Evolutionary conservation across 2,113 vertebrate species (phyloP), one percentile per base, ranked within the genome.

Genomic region (Pseudopodoces humilis): DNA sequence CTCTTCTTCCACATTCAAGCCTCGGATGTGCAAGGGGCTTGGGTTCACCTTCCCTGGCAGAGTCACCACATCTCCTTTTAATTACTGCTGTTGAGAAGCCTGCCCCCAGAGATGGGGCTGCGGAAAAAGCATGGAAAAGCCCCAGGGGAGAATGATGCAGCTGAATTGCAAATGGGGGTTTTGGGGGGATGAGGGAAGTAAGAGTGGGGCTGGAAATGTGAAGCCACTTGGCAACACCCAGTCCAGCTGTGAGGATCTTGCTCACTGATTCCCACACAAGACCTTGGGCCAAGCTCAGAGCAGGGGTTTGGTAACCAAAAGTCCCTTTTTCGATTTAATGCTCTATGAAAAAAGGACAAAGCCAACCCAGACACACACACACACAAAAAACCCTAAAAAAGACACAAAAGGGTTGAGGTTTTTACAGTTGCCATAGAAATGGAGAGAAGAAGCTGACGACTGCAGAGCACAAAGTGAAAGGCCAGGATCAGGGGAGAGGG

Each of bases 391-490:
- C 5, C 6, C 31, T 28, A 33, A 74, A 64, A 65, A 94, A 83
- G 53, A 43, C 37, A 59, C 28, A 82, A 84, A 94, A 97, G 96
- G 92, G 83, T 82, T 94, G 94, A 95, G 96, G 88, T 71, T 96
- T 95, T 92, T 80, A 50, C 49, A 76, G 98, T 98, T 98, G 96
- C 97, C 96, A 97, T 97, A 97, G 98, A 97, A 97, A 98, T 96
- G 67, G 10, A 91, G 96, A 90, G 87, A 94, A 96, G 90, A 72
- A 96, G 93, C 87, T 96, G 96, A 94, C 62, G 95, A 97, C 78
- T 88, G 94, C 96, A 92, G 96, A 95, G 92, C 30, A 6, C 94
- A 56, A 75, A 16, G 50, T 86, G 86, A 89, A 87, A 90, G 95
- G 58, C 88, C 13, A 27, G 63, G 81, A 77, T 75, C 41, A 63